Conservation (phyloP, 2,888 invertebrate genomes). For the Nebria brevicollis region DNA sequence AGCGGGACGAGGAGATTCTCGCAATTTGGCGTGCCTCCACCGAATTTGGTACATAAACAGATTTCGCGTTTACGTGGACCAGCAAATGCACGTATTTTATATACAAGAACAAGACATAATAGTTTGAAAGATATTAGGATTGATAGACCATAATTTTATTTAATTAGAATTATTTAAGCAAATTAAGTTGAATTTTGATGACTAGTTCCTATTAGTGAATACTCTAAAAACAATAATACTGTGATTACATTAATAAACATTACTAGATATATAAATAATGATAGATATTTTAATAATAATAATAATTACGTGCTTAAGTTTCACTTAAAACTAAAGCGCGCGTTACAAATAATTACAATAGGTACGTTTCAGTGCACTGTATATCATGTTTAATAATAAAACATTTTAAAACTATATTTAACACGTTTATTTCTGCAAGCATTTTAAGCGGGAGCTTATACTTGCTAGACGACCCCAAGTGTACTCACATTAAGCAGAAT, state of each 20-base stretch:
- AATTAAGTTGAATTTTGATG: too few species aligned
- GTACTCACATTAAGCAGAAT: background rate
- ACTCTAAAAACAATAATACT: background rate
- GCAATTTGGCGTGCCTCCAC: constrained; percentile 57
- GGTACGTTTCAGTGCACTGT: constrained; percentile 1
- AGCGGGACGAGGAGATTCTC: constrained; percentile 57
- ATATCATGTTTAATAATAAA: background rate
- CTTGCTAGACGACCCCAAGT: too few species aligned
- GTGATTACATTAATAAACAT: background rate
- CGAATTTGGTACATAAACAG: constrained; percentile 51
- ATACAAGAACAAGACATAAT: constrained; percentile 57
- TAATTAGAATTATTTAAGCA: too few species aligned
- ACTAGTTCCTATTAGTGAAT: background rate
- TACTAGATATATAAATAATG: background rate
- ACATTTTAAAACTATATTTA: background rate
- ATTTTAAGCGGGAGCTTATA: background rate
- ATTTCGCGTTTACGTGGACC: constrained; percentile 49
- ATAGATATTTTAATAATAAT: constrained; percentile 1
- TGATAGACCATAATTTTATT: constrained; percentile 56
- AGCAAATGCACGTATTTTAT: constrained; percentile 30
- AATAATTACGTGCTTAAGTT: background rate
- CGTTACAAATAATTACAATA: background rate
- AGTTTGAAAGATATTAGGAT: constrained; percentile 67
- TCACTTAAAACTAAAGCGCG: background rate
- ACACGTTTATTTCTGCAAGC: background rate